These are phyloP conservation scores for Rhinolophus sinicus DNA, from an alignment of 2,113 vertebrate species.

Conservation along the genomic window DNA sequence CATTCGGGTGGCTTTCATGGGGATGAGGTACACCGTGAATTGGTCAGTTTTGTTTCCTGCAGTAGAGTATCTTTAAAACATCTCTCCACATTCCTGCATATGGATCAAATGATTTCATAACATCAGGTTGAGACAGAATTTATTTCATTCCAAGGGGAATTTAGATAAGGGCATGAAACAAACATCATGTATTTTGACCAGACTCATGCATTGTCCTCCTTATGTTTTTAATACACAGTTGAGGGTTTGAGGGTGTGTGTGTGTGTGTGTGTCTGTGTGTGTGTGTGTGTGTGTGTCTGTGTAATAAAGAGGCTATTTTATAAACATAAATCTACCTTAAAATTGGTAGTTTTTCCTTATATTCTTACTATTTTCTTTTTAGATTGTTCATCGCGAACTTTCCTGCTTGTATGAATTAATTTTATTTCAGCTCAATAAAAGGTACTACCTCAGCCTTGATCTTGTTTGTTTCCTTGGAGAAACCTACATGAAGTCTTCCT, in stretches of 20 bases:
- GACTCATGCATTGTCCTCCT: background rate
- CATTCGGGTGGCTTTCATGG: background rate
- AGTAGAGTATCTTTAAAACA: background rate
- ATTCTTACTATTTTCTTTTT: background rate
- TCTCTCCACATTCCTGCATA: background rate
- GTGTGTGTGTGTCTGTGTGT: fast-evolving
- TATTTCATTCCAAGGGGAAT: background rate
- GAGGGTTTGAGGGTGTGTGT: no score
- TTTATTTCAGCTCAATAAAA: constrained; percentile 79
- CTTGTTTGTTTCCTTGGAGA: constrained; percentile 75
- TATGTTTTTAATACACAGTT: background rate
- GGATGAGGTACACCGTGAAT: background rate
- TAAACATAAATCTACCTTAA: background rate
- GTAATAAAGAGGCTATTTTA: background rate
- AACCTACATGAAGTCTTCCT: constrained; percentile 54
- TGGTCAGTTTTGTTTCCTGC: background rate
- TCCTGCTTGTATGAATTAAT: constrained; percentile 61
- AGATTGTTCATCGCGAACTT: background rate
- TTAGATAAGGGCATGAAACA: background rate
- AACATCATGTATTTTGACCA: background rate
- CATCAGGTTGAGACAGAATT: background rate
- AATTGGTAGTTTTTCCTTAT: background rate
- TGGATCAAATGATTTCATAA: background rate
- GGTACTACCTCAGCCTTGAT: constrained; percentile 61
- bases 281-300: background rate